Evolutionary conservation across 2,888 invertebrate genomes (phyloP).

Genomic region (Taenaris catops): DNA sequence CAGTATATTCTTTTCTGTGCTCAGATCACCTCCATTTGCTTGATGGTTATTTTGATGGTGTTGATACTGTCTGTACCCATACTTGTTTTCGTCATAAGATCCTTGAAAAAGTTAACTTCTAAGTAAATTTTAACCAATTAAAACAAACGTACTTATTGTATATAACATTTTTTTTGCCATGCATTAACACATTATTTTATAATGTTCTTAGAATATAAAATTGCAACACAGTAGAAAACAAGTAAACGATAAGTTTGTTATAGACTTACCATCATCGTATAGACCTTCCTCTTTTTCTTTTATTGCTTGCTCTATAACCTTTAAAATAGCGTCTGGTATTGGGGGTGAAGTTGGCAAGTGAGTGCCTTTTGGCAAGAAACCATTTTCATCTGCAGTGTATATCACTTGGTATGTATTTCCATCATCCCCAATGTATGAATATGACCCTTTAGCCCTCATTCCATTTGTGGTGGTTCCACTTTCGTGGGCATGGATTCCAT

Average conservation of each 20-base stretch:
- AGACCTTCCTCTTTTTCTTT: conserved; percentile 47
- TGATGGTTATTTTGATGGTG: background rate
- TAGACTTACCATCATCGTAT: conserved; percentile 49
- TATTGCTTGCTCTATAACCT: conserved; percentile 49
- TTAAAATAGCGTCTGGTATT: conserved; percentile 55
- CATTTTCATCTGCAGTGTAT: conserved; percentile 65
- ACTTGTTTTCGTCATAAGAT: conserved; percentile 54
- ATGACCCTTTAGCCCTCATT: conserved; percentile 51
- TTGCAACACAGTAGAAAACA: background rate
- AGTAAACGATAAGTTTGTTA: conserved; percentile 3
- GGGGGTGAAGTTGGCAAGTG: conserved; percentile 65
- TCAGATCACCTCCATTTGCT: background rate
- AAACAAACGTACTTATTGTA: too few species aligned
- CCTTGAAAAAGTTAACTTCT: too few species aligned
- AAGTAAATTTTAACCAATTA: background rate
- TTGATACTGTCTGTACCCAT: conserved; percentile 50
- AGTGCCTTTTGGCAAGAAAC: conserved; percentile 54
- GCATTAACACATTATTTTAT: background rate
- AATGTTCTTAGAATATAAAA: background rate
- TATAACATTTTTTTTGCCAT: too few species aligned
- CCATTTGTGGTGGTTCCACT: conserved; percentile 50
- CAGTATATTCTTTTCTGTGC: background rate
- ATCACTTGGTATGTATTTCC: conserved; percentile 51
- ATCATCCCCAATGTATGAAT: conserved; percentile 62
- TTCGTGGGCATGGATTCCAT: conserved; percentile 61